A percentile compares a stretch with the other conserved stretches of the same genome.
phyloP scores from a whole-genome alignment of 2,888 invertebrate genomes.

The Scelioninae gen. 1 region DNA sequence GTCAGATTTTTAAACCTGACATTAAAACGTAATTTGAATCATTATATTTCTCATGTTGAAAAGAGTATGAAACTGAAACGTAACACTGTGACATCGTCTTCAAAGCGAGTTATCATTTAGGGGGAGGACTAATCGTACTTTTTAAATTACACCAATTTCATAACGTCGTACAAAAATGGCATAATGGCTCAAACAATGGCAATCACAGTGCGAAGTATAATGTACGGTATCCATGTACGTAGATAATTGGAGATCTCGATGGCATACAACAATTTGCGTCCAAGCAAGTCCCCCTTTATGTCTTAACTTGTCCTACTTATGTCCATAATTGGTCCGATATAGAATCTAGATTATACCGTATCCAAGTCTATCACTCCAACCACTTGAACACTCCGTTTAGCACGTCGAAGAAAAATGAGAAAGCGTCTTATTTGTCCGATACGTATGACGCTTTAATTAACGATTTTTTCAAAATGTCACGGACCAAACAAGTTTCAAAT shows the following conservation, averaged over 20 bases:
- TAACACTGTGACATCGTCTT: not conserved
- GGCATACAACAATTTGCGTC: constrained; percentile 44
- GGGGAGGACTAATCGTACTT: constrained; percentile 6
- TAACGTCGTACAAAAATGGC: constrained; percentile 32
- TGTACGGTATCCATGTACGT: constrained; percentile 18
- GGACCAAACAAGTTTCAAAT: not conserved
- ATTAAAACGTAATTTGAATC: too few relatives aligned
- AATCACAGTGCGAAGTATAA: constrained; percentile 7
- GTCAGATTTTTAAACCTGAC: too few relatives aligned
- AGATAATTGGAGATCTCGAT: constrained; percentile 32
- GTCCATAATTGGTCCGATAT: constrained; percentile 39
- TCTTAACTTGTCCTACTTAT: constrained; percentile 51
- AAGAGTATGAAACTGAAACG: not conserved
- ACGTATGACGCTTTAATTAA: not conserved
- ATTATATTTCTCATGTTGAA: not conserved
- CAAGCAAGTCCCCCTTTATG: constrained; percentile 29
- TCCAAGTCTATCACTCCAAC: too few relatives aligned
- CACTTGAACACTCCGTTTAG: not conserved
- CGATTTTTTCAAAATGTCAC: constrained; percentile 1
- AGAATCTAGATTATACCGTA: constrained; percentile 22
- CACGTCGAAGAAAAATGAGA: not conserved
- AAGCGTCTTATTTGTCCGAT: not conserved
- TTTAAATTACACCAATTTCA: constrained; percentile 33
- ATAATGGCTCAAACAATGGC: constrained; percentile 32
- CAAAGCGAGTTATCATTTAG: not conserved